Percentiles rank a stretch among this genome's conserved stretches.
Evolutionary conservation across 2,797 vertebrate species (phyloP).

Genomic region (Amphiprion clarkii): DNA sequence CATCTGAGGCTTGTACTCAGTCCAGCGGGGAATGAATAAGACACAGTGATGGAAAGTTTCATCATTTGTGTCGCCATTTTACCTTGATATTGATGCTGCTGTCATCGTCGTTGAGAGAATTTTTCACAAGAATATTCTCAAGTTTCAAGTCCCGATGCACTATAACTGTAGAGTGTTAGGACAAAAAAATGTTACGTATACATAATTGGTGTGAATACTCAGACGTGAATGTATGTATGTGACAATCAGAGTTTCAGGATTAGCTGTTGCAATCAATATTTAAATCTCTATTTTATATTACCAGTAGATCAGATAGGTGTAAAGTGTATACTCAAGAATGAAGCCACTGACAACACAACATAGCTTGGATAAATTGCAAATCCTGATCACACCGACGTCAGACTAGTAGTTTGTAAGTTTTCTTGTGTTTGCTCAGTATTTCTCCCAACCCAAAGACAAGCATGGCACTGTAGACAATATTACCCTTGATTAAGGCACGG

Average conservation of each 20-base stretch:
- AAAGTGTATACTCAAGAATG: not conserved
- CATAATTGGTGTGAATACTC: not conserved
- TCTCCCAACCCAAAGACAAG: not conserved
- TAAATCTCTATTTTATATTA: not conserved
- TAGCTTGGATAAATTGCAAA: not conserved
- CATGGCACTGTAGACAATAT: not conserved
- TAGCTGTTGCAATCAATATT: not conserved
- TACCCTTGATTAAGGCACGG: no score
- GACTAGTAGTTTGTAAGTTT: not conserved
- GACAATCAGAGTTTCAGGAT: not conserved
- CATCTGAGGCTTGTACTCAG: slow-evolving; percentile 30
- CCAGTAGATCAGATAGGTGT: not conserved
- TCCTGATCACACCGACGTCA: not conserved
- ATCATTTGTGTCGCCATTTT: slow-evolving; percentile 66
- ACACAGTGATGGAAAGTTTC: slow-evolving; percentile 35
- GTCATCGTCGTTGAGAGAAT: slow-evolving; percentile 80
- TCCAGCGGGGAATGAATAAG: slow-evolving; percentile 44
- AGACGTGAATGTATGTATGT: not conserved
- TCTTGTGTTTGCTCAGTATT: not conserved
- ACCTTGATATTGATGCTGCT: slow-evolving; percentile 91
- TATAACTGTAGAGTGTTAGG: slow-evolving; percentile 84
- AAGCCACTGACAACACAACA: not conserved
- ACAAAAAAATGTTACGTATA: slow-evolving; percentile 19
- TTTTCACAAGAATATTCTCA: slow-evolving; percentile 95
- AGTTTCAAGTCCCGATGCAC: slow-evolving; percentile 92